Conservation (phyloP, 2,797 vertebrate species). For the Poeciliopsis paucimaculata region DNA sequence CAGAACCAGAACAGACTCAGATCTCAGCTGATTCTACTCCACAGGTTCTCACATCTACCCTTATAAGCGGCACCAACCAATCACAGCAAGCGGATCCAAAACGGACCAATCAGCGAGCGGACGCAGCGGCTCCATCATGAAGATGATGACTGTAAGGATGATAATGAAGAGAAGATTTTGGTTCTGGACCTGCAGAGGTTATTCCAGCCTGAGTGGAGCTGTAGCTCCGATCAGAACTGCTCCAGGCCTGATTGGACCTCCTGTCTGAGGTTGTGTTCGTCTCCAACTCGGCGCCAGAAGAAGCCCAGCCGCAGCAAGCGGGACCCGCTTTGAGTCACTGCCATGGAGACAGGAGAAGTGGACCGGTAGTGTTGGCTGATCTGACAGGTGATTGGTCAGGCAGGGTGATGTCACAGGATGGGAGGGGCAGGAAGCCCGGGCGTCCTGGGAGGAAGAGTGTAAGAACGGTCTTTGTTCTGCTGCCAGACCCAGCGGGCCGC, state of each 20-base stretch:
- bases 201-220: no score
- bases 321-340: background rate
- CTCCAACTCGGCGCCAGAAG: background rate
- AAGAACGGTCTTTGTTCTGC: conserved; percentile 53
- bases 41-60: no score
- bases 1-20: background rate
- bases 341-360: background rate
- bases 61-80: no score
- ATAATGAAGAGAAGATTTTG: background rate
- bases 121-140: background rate
- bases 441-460: conserved; percentile 39
- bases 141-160: background rate
- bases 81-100: no score
- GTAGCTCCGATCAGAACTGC: no score
- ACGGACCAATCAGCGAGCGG: no score
- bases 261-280: no score
- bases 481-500: conserved; percentile 35
- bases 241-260: no score
- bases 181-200: no score
- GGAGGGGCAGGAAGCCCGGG: conserved; percentile 44
- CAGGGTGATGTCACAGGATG: conserved; percentile 50
- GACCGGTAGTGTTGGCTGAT: conserved; percentile 12
- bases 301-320: background rate
- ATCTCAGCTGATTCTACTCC: no score
- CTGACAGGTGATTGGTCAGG: conserved; percentile 42